phyloP scores from a whole-genome alignment of 2,113 vertebrate genomes.

The Chloebia gouldiae region DNA sequence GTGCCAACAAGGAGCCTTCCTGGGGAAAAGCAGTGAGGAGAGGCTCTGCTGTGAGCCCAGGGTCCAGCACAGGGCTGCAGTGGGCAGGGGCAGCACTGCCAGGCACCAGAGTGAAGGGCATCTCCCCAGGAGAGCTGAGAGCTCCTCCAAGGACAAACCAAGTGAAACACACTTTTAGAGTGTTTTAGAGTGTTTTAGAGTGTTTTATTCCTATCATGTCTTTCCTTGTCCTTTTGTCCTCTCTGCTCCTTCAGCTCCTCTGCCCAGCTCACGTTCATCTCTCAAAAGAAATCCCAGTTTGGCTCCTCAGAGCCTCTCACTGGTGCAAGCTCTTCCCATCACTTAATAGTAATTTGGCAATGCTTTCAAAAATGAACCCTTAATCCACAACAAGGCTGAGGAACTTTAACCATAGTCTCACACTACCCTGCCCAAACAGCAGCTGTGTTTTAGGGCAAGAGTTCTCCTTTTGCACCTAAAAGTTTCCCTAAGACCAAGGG shows the following conservation, averaged over 20 bases:
- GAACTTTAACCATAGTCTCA: background rate
- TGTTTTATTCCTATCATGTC: background rate
- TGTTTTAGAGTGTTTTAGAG: background rate
- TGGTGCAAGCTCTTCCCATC: background rate
- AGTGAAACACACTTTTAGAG: background rate
- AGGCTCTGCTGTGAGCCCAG: background rate
- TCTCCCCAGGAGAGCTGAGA: background rate
- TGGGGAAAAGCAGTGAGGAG: background rate
- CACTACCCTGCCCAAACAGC: background rate
- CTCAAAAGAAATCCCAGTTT: background rate
- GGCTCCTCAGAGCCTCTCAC: background rate
- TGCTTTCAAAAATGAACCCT: background rate
- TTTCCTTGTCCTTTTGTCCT: background rate
- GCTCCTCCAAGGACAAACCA: background rate
- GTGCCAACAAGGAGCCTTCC: background rate
- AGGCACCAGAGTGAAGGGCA: background rate
- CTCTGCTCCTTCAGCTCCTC: background rate
- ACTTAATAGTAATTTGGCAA: background rate
- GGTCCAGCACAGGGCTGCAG: background rate
- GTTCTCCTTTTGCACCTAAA: background rate
- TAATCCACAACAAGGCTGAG: background rate
- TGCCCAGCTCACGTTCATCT: rapidly evolving
- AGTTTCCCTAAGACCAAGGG: rapidly evolving
- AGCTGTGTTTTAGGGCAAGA: background rate
- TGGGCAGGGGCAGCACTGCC: background rate